Evolutionary conservation across 2,888 invertebrate species (phyloP).

Genomic region (Eupsilia transversa): DNA sequence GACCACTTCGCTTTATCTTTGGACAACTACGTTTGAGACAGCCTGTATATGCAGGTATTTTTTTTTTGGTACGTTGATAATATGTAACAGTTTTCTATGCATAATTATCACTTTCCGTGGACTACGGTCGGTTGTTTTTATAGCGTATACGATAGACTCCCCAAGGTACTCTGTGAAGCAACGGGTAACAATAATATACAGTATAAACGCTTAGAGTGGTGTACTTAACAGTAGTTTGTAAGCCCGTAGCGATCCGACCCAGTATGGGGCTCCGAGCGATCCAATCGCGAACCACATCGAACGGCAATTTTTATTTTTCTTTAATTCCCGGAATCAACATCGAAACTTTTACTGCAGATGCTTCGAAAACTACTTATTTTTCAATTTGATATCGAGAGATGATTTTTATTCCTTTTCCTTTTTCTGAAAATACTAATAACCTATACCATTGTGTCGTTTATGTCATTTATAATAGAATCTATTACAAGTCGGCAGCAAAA

Average conservation of each 20-base stretch:
- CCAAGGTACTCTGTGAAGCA: slow-evolving; percentile 13
- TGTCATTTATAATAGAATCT: not conserved
- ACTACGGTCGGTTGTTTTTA: slow-evolving; percentile 15
- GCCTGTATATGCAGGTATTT: not conserved
- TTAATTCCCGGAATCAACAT: slow-evolving; percentile 40
- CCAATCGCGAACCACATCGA: slow-evolving; percentile 19
- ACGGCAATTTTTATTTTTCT: slow-evolving; percentile 49
- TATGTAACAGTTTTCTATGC: not conserved
- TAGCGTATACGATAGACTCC: slow-evolving; percentile 19
- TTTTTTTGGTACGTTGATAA: not conserved
- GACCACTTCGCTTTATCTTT: too few species aligned
- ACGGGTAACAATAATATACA: slow-evolving; percentile 30
- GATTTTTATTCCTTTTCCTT: not conserved
- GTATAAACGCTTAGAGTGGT: slow-evolving; percentile 51
- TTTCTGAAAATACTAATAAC: not conserved
- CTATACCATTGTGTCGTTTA: not conserved
- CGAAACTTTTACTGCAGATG: slow-evolving; percentile 33
- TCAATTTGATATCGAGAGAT: slow-evolving; percentile 4
- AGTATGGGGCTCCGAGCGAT: slow-evolving; percentile 22
- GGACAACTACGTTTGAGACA: too few species aligned
- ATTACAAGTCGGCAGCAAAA: not conserved
- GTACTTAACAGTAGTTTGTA: slow-evolving; percentile 53
- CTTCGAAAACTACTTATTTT: slow-evolving; percentile 28
- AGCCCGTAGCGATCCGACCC: slow-evolving; percentile 31
- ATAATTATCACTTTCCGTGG: not conserved